These are phyloP conservation scores for Pica pica DNA, from an alignment of 2,113 vertebrate genomes.

Conservation along the genomic window DNA sequence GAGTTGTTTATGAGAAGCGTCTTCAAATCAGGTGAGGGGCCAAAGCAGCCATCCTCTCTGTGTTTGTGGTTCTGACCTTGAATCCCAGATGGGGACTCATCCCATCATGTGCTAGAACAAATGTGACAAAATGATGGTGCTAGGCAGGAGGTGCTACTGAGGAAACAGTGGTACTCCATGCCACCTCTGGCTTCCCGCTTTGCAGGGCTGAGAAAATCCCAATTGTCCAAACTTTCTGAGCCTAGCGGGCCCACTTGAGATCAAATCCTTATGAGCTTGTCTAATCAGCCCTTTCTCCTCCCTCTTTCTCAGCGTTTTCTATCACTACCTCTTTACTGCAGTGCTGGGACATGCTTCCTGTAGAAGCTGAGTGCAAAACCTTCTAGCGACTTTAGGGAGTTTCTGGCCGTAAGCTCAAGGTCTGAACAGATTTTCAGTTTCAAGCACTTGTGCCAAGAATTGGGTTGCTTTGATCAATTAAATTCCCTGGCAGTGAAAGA, in stretches of 20 bases:
- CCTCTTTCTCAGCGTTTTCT: not conserved
- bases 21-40: not conserved
- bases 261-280: not conserved
- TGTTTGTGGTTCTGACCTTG: not conserved
- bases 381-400: not conserved
- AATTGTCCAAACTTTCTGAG: not conserved
- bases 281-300: not conserved
- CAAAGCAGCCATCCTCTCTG: rapidly evolving
- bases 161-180: not conserved
- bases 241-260: not conserved
- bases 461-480: constrained; percentile 59
- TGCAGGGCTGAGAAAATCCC: not conserved
- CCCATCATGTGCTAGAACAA: not conserved
- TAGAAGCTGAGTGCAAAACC: not conserved
- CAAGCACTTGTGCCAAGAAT: constrained; percentile 46
- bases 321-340: not conserved
- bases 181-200: not conserved
- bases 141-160: not conserved
- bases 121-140: not conserved
- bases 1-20: not conserved
- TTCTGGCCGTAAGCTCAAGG: not conserved
- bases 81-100: rapidly evolving
- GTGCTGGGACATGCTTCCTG: not conserved
- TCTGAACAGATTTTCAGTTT: constrained; percentile 18
- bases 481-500: constrained; percentile 42